Evolutionary conservation across 2,797 vertebrate species (phyloP), one percentile per base, ranked within the genome.

Genomic region (Megaceryle alcyon): DNA sequence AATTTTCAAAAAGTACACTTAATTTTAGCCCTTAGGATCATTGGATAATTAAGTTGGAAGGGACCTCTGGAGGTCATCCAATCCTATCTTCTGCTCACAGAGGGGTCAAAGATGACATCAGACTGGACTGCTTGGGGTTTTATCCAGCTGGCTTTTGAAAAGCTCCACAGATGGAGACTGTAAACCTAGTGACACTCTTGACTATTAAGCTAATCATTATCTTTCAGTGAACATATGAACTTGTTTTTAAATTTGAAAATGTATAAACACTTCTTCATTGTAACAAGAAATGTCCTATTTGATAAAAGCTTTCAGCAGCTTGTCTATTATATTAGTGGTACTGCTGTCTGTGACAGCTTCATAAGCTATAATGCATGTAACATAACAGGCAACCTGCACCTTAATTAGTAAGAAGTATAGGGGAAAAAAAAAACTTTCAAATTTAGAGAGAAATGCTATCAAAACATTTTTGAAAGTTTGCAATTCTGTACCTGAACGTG

Each of bases 401-500:
- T 17, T 65, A 64, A 86, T 8, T 7, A 81, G 31, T 23, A 86
- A 49, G 23, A 70, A 37, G 21, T 33, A 63, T 0, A 43, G 8
- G 18, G 26, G 88, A 79, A 79, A 10, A 61, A 49, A 91, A 70
- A 6, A 57, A 44, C 43, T 71, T 49, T 10, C 31, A 71, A 75
- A 71, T 57, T 66, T 28, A 48, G 10, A 80, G 6, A 80, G 14
- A 86, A 92, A 85, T n/a, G 71, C 9, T 53, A 66, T 11, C 25
- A 59, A 41, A 90, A 69, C 21, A 85, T 61, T 65, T 79, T 65
- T 79, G 31, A 16, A 76, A 37, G 7, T 73, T 78, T 22, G 10
- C 56, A 82, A 60, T 46, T 65, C 81, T 96, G 53, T 97, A 99
- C 99, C 99, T 99, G 99, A 65, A 99, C 99, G 59, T 99, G 99